Evolutionary conservation across 2,113 vertebrate species (phyloP).

Genomic region (Scopus umbretta): DNA sequence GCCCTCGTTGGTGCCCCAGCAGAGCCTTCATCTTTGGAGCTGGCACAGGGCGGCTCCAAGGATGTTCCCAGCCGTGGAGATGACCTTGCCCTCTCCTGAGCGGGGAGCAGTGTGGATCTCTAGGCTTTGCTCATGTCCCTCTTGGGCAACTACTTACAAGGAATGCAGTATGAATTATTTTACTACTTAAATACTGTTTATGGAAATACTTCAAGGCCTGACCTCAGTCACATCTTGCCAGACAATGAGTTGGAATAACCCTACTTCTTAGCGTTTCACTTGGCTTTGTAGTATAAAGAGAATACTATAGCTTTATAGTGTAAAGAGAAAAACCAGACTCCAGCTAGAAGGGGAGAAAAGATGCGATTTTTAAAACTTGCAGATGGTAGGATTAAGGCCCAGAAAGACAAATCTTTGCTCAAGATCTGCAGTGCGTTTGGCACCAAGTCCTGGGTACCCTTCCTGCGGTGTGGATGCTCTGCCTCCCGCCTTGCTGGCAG

Average conservation of each 20-base stretch:
- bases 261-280: neutral
- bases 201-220: neutral
- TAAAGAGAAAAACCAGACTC: neutral
- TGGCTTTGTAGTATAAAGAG: neutral
- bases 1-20: neutral
- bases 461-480: fast-evolving
- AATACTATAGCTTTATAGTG: neutral
- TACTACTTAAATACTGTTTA: neutral
- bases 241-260: neutral
- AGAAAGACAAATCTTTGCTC: neutral
- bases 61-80: fast-evolving
- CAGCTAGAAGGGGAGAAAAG: neutral
- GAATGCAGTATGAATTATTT: neutral
- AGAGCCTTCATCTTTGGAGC: neutral
- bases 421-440: neutral
- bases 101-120: neutral
- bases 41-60: fast-evolving
- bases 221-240: neutral
- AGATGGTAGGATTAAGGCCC: neutral
- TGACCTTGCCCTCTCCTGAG: neutral
- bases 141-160: neutral
- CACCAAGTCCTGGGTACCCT: neutral
- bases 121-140: neutral
- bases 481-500: neutral
- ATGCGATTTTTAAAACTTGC: neutral